Evolutionary conservation across 2,113 vertebrate species (phyloP).

Genomic region (Pollachius pollachius): DNA sequence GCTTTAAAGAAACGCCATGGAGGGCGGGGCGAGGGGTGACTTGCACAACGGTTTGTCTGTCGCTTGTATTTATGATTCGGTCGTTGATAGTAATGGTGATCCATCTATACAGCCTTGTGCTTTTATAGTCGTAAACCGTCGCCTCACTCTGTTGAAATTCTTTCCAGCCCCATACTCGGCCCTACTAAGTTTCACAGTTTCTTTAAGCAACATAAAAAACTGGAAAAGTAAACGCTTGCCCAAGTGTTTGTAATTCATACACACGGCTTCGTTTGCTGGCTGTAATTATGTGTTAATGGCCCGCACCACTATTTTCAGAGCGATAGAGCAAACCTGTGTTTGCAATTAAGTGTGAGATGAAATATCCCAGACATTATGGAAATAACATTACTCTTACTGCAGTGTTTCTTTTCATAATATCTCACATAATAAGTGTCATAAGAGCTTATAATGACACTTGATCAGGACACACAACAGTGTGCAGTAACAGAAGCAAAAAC

Average conservation of each 20-base stretch:
- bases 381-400: slow-evolving; percentile 40
- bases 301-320: slow-evolving; percentile 49
- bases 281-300: slow-evolving; percentile 67
- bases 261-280: slow-evolving; percentile 54
- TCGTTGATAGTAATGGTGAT: too few species aligned
- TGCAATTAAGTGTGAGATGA: slow-evolving; percentile 56
- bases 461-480: too few species aligned
- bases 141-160: neutral
- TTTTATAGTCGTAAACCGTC: neutral
- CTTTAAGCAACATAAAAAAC: slow-evolving; percentile 44
- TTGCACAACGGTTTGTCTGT: too few species aligned
- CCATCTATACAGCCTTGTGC: too few species aligned
- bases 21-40: too few species aligned
- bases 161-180: slow-evolving; percentile 7
- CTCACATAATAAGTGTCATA: too few species aligned
- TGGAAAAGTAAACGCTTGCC: slow-evolving; percentile 26
- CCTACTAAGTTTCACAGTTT: slow-evolving; percentile 41
- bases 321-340: slow-evolving; percentile 42
- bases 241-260: slow-evolving; percentile 53
- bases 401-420: slow-evolving; percentile 18
- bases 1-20: too few species aligned
- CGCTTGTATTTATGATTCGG: too few species aligned
- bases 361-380: slow-evolving; percentile 65
- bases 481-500: too few species aligned
- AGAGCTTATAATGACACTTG: too few species aligned